These are phyloP conservation scores for Mellivora capensis DNA, from an alignment of 2,113 vertebrate genomes.

Conservation along the genomic window DNA sequence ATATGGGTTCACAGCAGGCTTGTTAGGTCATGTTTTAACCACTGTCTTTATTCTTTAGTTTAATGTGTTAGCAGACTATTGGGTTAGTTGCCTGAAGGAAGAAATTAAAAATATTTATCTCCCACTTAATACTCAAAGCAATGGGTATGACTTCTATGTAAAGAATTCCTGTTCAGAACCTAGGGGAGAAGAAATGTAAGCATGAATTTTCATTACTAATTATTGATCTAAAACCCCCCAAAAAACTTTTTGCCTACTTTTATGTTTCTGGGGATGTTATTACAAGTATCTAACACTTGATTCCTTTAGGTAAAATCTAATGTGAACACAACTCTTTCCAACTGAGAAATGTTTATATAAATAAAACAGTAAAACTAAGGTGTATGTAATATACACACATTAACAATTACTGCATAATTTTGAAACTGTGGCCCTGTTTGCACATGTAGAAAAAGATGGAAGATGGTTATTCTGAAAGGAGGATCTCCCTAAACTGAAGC, in stretches of 20 bases:
- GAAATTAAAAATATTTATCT: conserved; percentile 31
- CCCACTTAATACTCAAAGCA: background rate
- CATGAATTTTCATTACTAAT: background rate
- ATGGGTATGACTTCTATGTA: background rate
- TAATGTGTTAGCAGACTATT: background rate
- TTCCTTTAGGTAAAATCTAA: background rate
- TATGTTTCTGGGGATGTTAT: background rate
- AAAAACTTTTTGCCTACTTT: background rate
- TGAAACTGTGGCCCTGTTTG: background rate
- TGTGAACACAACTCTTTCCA: background rate
- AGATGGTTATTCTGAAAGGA: background rate
- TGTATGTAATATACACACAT: background rate
- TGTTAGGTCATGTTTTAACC: background rate
- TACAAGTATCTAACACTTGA: background rate
- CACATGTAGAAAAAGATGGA: background rate
- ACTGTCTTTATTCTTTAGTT: background rate
- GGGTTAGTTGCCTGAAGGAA: background rate
- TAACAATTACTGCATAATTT: background rate
- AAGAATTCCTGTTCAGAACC: background rate
- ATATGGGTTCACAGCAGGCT: background rate
- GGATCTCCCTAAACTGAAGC: background rate
- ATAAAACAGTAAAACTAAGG: background rate
- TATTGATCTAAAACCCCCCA: background rate
- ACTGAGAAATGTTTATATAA: background rate
- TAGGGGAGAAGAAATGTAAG: background rate